Evolutionary conservation across 2,888 invertebrate species (phyloP), one percentile per base, ranked within the genome.

Genomic region (Eupithecia dodoneata): DNA sequence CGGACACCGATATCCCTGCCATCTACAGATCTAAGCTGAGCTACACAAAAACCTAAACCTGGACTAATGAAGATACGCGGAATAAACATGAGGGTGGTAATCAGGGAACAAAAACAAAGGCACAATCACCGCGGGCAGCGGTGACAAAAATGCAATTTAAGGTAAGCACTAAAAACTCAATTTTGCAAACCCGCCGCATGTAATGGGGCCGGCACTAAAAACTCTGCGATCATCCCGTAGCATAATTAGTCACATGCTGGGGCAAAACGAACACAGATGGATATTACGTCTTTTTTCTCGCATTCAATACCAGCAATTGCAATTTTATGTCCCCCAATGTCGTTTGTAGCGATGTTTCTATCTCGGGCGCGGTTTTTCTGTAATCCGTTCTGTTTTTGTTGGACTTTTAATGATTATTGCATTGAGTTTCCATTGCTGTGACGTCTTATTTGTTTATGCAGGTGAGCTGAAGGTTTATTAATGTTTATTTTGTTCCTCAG

Each of bases 141-240:
- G 94, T 94, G 94, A 93, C 94, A 93, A 94, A 94, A 94, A 94
- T 94, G 94, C 94, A 93, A 94, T 94, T 92, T 94, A 91, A 92
- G 92, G 91, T 93, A 93, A 93, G 89, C 80, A 70, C 89, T 90
- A 94, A 94, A 94, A 94, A 93, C 89, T 90, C 89, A 92, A 92
- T 92, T 91, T 85, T 86, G 87, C 86, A 88, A 89, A 86, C 87
- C 86, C 84, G 82, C 82, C 84, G 71, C 73, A 86, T 87, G 88
- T 87, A 90, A 90, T 90, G 89, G 87, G 86, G 10, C 76, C 44
- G 78, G 80, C 80, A 77, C 81, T 87, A 94, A 94, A 94, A 94
- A 93, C 88, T 77, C 80, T 81, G 85, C 86, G 90, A 89, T 89
- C 91, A 88, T 88, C 90, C 87, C 85, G 85, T 87, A 84, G 93